phyloP scores from a whole-genome alignment of 1,140 invertebrate genomes.

The Atta texana region DNA sequence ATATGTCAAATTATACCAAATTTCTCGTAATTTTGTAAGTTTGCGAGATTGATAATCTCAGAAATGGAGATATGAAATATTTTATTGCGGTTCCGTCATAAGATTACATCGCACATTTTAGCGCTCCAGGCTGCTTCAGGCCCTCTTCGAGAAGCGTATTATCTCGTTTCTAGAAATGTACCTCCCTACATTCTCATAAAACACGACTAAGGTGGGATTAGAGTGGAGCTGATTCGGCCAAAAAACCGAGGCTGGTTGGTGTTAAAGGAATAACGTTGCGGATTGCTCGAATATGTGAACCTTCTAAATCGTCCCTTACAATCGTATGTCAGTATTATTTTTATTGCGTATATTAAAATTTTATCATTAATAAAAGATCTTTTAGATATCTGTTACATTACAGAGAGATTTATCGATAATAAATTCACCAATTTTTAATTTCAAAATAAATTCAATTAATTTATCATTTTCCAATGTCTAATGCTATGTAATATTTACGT shows the following conservation, averaged over 20 bases:
- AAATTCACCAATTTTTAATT: neutral
- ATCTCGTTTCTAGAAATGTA: constrained; percentile 46
- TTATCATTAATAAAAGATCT: neutral
- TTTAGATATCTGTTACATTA: neutral
- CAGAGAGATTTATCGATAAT: neutral
- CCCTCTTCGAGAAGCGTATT: constrained; percentile 5
- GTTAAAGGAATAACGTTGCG: neutral
- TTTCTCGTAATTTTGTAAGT: neutral
- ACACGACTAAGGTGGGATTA: constrained; percentile 25
- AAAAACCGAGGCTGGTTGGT: neutral
- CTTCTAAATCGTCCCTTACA: neutral
- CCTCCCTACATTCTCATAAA: constrained; percentile 45
- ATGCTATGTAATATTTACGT: neutral
- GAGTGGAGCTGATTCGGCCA: constrained; percentile 44
- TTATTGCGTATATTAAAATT: neutral
- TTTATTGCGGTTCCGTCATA: constrained; percentile 35
- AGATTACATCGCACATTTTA: constrained; percentile 38
- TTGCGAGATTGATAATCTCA: neutral
- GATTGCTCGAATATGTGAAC: constrained; percentile 25
- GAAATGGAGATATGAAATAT: constrained; percentile 11
- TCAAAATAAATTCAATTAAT: neutral
- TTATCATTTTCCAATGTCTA: neutral
- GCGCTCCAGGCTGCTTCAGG: neutral
- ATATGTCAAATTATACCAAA: neutral
- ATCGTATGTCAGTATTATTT: neutral